Conservation (phyloP, 2,888 invertebrate species). For the Orchestes rusci region DNA sequence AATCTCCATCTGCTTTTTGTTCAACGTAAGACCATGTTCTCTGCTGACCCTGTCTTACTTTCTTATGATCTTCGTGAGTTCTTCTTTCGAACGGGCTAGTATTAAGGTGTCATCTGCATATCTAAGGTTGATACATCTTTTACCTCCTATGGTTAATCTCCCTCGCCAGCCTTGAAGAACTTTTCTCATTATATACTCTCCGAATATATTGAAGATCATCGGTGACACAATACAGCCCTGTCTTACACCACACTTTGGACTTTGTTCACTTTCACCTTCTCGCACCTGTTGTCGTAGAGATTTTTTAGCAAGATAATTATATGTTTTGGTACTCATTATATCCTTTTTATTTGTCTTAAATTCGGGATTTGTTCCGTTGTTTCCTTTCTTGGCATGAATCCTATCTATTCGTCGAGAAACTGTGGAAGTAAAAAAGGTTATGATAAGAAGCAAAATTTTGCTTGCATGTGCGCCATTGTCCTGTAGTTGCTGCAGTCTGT, state of each 20-base stretch:
- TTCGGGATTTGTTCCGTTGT: background rate
- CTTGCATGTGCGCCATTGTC: conserved; percentile 8
- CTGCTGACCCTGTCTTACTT: background rate
- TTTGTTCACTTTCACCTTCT: background rate
- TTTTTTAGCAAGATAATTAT: background rate
- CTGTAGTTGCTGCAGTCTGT: conserved; percentile 9
- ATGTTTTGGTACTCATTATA: conserved; percentile 1
- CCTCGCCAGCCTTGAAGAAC: background rate
- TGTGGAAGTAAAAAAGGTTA: conserved; percentile 9
- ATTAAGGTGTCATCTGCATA: conserved; percentile 1
- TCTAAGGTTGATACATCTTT: background rate
- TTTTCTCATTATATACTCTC: conserved; percentile 6
- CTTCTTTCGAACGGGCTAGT: background rate
- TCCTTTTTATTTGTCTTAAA: conserved; percentile 7
- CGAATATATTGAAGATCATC: conserved; percentile 1
- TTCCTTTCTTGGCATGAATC: conserved; percentile 5
- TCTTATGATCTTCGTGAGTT: background rate
- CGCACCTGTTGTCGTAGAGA: background rate
- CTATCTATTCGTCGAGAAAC: conserved; percentile 13
- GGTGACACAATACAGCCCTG: background rate
- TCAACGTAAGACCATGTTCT: background rate
- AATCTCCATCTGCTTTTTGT: too few relatives aligned
- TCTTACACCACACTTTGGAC: background rate
- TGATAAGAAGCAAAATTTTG: conserved; percentile 5
- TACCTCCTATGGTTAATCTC: conserved; percentile 1